Evolutionary conservation across 53 echinoderm and acorn worm genomes (phyloP).

Genomic region (Echinarachnius parma): DNA sequence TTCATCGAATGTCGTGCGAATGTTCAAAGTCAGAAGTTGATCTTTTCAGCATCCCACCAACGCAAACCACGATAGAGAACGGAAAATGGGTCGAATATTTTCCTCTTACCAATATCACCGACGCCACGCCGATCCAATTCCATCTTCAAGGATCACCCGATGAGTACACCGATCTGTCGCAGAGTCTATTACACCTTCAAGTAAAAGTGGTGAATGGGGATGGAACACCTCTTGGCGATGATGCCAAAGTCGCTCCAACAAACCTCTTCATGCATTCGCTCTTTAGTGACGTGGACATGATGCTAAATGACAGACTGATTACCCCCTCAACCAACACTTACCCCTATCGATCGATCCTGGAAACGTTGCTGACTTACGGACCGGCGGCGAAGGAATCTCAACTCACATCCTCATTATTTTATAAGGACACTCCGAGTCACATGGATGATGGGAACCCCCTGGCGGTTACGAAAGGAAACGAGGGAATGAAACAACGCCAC

Average conservation of each 20-base stretch:
- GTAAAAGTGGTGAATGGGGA: slow-evolving; percentile 50
- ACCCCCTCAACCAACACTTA: slow-evolving; percentile 62
- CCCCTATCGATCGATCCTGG: slow-evolving; percentile 58
- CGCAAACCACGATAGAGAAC: slow-evolving; percentile 48
- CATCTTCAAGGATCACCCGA: slow-evolving; percentile 53
- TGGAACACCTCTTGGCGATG: slow-evolving; percentile 48
- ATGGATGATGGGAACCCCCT: slow-evolving; percentile 61
- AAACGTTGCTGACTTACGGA: slow-evolving; percentile 64
- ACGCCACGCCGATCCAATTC: slow-evolving; percentile 42
- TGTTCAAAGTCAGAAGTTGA: slow-evolving; percentile 60
- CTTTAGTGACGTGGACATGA: slow-evolving; percentile 75
- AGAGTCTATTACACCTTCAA: slow-evolving; percentile 56
- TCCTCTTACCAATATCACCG: slow-evolving; percentile 53
- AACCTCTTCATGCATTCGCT: slow-evolving; percentile 67
- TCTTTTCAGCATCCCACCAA: slow-evolving; percentile 64
- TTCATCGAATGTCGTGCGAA: slow-evolving; percentile 55
- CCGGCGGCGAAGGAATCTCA: slow-evolving; percentile 66
- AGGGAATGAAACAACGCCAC: slow-evolving; percentile 52
- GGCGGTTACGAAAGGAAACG: slow-evolving; percentile 28
- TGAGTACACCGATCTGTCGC: slow-evolving; percentile 59
- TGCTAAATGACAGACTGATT: slow-evolving; percentile 58
- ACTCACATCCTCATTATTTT: slow-evolving; percentile 57
- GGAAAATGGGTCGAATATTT: slow-evolving; percentile 65
- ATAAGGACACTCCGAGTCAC: slow-evolving; percentile 60
- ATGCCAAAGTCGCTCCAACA: slow-evolving; percentile 51